phyloP scores from a whole-genome alignment of 2,797 vertebrate genomes.

The Pangasius krempfi region DNA sequence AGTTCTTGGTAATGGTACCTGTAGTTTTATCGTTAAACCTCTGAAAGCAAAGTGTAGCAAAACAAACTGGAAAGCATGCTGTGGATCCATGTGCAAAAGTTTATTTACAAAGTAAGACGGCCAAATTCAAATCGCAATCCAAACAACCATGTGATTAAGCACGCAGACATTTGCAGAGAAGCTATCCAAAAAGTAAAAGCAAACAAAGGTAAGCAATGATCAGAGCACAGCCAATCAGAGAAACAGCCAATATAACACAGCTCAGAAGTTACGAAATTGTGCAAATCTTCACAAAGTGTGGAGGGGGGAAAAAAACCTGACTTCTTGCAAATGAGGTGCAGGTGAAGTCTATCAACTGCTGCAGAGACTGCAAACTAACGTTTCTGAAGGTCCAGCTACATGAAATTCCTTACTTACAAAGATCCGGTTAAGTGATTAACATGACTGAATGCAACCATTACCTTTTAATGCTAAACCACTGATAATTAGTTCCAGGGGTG shows the following conservation, averaged over 20 bases:
- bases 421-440: too few relatives aligned
- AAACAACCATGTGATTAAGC: not conserved
- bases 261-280: not conserved
- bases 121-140: not conserved
- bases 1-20: not conserved
- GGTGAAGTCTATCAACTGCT: not conserved
- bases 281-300: not conserved
- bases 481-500: not conserved
- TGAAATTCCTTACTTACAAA: not conserved
- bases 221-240: not conserved
- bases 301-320: not conserved
- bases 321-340: not conserved
- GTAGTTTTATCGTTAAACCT: not conserved
- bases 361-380: not conserved
- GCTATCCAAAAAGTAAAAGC: slow-evolving; percentile 1
- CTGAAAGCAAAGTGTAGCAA: not conserved
- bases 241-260: not conserved
- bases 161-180: not conserved
- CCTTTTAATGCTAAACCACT: not conserved
- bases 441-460: not conserved
- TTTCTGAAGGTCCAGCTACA: not conserved
- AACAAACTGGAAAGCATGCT: not conserved
- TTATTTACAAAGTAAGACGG: not conserved
- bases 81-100: not conserved
- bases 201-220: slow-evolving; percentile 1